These are phyloP conservation scores for Diploptera punctata DNA, from an alignment of 2,888 invertebrate species.

Conservation along the genomic window DNA sequence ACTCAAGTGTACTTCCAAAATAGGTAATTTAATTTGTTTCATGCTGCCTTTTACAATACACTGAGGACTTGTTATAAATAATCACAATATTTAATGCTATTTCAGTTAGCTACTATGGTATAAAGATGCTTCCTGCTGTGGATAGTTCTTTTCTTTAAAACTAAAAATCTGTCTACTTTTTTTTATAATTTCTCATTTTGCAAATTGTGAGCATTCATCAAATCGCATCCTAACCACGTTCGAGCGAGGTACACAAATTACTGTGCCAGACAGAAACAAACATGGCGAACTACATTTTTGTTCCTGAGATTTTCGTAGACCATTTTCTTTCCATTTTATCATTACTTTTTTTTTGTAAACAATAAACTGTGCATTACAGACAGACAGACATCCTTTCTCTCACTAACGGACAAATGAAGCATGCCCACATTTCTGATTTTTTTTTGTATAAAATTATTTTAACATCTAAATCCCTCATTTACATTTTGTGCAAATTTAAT, in stretches of 20 bases:
- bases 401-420: constrained; percentile 21
- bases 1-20: constrained; percentile 38
- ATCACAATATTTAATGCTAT: constrained; percentile 36
- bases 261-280: constrained; percentile 39
- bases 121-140: constrained; percentile 37
- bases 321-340: constrained; percentile 28
- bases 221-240: constrained; percentile 32
- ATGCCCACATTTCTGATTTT: constrained; percentile 28
- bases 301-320: constrained; percentile 42
- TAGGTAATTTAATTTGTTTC: constrained; percentile 40
- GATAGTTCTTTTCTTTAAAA: constrained; percentile 38
- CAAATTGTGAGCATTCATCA: constrained; percentile 38
- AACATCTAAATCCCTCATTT: constrained; percentile 10
- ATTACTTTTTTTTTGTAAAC: constrained; percentile 19
- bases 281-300: constrained; percentile 39
- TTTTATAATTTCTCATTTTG: constrained; percentile 35
- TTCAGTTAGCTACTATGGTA: constrained; percentile 36
- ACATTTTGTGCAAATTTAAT: constrained; percentile 17
- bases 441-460: constrained; percentile 26
- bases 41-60: constrained; percentile 41
- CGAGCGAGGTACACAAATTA: constrained; percentile 34
- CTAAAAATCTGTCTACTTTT: constrained; percentile 39
- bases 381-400: constrained; percentile 7
- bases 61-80: constrained; percentile 36
- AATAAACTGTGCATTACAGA: constrained; percentile 36